phyloP scores from a whole-genome alignment of 2,113 vertebrate genomes.

The Callopanchax toddi region DNA sequence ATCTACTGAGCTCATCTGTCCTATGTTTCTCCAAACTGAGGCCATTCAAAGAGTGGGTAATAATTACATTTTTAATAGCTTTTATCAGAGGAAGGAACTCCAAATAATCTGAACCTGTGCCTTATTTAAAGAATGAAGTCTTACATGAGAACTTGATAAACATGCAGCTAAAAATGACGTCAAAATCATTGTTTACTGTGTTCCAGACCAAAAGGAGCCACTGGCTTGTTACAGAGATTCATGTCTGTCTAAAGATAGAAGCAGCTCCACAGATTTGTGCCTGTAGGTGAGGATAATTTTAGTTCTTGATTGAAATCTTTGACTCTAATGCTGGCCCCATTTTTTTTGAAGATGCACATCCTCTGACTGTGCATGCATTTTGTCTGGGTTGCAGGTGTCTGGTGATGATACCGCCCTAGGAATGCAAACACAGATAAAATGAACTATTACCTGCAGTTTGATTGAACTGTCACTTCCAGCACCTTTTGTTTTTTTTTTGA shows the following conservation, averaged over 20 bases:
- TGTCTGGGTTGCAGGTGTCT: constrained; percentile 74
- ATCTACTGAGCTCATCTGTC: no score
- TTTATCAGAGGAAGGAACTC: no score
- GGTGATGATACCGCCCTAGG: constrained; percentile 62
- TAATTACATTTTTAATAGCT: no score
- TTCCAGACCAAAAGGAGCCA: constrained; percentile 33
- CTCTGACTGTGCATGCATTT: constrained; percentile 57
- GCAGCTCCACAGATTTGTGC: constrained; percentile 42
- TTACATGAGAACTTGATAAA: no score
- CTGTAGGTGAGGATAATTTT: constrained; percentile 66
- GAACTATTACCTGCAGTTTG: constrained; percentile 72
- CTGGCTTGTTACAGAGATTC: constrained; percentile 27
- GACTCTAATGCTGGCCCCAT: constrained; percentile 62
- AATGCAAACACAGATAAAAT: constrained; percentile 69
- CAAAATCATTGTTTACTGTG: constrained; percentile 35
- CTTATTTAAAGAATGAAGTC: no score
- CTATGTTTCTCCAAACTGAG: no score
- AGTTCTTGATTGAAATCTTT: constrained; percentile 67
- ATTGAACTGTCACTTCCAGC: constrained; percentile 72
- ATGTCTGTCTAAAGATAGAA: constrained; percentile 46
- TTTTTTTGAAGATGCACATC: constrained; percentile 66
- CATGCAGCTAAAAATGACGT: not conserved
- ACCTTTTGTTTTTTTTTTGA: constrained; percentile 23
- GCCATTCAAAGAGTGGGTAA: no score
- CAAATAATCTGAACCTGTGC: no score